phyloP scores from a whole-genome alignment of 2,888 invertebrate genomes.

The Rhimphoctona megacephalus region DNA sequence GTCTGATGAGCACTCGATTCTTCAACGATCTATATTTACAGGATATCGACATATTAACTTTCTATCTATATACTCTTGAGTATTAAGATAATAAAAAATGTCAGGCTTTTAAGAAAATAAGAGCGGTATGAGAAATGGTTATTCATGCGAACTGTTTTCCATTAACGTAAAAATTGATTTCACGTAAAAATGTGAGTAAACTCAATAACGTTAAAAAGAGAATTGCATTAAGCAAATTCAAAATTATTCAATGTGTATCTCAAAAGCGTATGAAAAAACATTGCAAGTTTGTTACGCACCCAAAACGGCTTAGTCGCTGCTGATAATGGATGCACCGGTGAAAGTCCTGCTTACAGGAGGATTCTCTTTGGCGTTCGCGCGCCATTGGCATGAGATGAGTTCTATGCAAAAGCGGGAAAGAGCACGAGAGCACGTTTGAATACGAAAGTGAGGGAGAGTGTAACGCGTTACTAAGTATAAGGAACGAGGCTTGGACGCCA shows the following conservation, averaged over 20 bases:
- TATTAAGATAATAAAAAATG: neutral
- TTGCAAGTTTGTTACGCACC: neutral
- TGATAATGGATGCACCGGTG: conserved; percentile 46
- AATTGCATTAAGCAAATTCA: neutral
- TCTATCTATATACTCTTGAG: neutral
- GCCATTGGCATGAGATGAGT: conserved; percentile 49
- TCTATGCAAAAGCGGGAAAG: conserved; percentile 31
- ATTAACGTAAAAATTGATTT: neutral
- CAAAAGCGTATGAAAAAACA: neutral
- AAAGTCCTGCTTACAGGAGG: conserved; percentile 21
- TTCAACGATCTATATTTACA: neutral
- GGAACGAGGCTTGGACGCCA: conserved; percentile 67
- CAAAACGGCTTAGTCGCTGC: neutral
- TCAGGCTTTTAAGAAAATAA: neutral
- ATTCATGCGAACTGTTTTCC: neutral
- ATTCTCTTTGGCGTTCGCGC: conserved; percentile 42
- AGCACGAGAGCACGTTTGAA: conserved; percentile 56
- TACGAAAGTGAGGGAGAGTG: conserved; percentile 67
- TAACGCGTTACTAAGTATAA: conserved; percentile 53
- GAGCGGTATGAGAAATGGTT: neutral
- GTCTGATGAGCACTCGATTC: neutral
- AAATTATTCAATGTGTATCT: neutral
- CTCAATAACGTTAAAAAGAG: neutral
- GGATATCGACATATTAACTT: neutral
- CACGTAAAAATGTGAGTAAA: neutral